Conservation (phyloP, 2,888 invertebrate genomes). For the Apodemia mormo region DNA sequence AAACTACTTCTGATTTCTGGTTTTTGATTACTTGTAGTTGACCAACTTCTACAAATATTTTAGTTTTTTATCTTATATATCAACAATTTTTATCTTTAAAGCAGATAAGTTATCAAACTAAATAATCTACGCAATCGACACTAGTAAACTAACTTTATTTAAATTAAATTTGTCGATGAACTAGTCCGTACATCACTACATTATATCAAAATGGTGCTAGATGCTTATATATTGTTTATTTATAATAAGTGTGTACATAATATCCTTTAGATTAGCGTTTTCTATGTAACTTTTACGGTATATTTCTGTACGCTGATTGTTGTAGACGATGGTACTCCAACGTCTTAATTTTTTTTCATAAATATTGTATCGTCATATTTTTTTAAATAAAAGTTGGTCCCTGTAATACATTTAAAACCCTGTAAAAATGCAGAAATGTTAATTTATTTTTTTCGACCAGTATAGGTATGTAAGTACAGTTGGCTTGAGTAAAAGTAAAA, state of each 20-base stretch:
- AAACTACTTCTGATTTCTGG: no score
- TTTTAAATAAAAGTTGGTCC: not conserved
- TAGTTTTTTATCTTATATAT: no score
- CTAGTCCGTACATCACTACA: constrained; percentile 43
- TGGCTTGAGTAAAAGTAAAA: not conserved
- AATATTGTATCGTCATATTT: constrained; percentile 18
- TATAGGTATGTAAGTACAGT: not conserved
- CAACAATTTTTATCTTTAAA: no score
- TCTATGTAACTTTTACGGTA: constrained; percentile 6
- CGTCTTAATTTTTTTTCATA: constrained; percentile 22
- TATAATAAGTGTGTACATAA: constrained; percentile 64
- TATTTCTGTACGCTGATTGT: constrained; percentile 35
- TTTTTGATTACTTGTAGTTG: no score
- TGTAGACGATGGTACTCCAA: constrained; percentile 18
- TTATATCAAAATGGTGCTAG: constrained; percentile 80
- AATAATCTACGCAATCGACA: no score
- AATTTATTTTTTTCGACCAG: not conserved
- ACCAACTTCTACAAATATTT: no score
- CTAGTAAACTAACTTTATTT: no score
- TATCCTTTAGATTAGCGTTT: constrained; percentile 43
- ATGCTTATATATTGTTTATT: constrained; percentile 60
- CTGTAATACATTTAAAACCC: not conserved
- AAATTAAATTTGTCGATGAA: not conserved
- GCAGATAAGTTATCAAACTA: no score
- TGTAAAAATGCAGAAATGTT: not conserved